Evolutionary conservation across 2,113 vertebrate species (phyloP), one percentile per base, ranked within the genome.

Genomic region (Todiramphus saurophagus): DNA sequence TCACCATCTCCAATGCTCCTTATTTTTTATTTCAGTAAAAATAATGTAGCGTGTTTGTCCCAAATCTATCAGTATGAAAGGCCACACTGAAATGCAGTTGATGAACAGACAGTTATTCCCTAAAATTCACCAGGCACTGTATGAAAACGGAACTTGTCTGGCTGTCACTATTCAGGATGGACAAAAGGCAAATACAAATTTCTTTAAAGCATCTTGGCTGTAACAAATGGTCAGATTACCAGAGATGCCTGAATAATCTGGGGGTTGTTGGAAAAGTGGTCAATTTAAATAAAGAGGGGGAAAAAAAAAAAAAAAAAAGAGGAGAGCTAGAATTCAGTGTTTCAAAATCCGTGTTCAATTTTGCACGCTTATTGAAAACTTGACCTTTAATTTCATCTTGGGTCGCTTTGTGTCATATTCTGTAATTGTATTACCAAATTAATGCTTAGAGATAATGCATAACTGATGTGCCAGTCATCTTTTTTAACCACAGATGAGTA

Each of bases 271-370:
- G 41, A 62, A 67, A 86, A 0, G 0, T 24, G 33, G 7, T 33
- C 30, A 76, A 33, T 72, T 83, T 16, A 43, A 62, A 25, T 16
- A 5, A 33, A 63, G 17, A 46, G n/a, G n/a, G n/a, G n/a, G n/a
- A n/a, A n/a, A 46, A 46, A 18, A 18, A 13, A 80, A 60, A 72
- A 48, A 16, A n/a, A 48, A 19, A 25, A 55, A 17, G 43, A 4
- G 16, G 16, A n/a, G 21, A 33, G 25, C 21, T 6, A 23, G 33
- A 83, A 76, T 39, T 59, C 53, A 39, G 3, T 30, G 8, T 77
- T 90, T 86, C 16, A 93, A 90, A 94, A 83, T 73, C 43, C 28
- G 59, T 2, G 1, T 69, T 90, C 80, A 7, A 25, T 93, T 90
- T 94, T 83, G 28, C 41, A 35, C 23, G 73, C 16, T 53, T 70